phyloP scores from a whole-genome alignment of 2,888 invertebrate genomes.

The Abrostola triplasia region DNA sequence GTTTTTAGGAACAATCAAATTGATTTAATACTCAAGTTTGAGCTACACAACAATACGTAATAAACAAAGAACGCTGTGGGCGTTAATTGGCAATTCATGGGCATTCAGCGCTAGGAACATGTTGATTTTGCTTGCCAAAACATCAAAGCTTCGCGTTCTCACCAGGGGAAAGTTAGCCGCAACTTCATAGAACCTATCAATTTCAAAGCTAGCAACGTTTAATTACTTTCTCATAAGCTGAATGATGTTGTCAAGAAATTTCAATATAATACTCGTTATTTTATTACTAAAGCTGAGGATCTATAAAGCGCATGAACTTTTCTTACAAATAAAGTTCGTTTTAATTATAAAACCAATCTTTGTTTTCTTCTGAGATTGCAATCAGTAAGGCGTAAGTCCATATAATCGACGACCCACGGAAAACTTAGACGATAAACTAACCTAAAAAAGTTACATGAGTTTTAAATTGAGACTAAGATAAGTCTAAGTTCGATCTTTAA shows the following conservation, averaged over 20 bases:
- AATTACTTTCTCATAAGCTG: slow-evolving; percentile 27
- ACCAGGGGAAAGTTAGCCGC: slow-evolving; percentile 31
- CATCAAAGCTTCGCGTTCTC: slow-evolving; percentile 45
- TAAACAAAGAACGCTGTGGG: slow-evolving; percentile 41
- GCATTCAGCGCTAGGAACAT: slow-evolving; percentile 31
- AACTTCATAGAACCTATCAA: slow-evolving; percentile 50
- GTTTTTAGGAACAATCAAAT: slow-evolving; percentile 34
- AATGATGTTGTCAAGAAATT: slow-evolving; percentile 7
- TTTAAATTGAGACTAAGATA: no score
- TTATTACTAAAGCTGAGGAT: no score
- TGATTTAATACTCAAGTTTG: slow-evolving; percentile 32
- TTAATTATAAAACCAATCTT: no score
- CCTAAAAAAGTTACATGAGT: no score
- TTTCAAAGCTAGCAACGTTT: slow-evolving; percentile 41
- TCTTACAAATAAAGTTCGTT: no score
- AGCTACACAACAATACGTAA: slow-evolving; percentile 37
- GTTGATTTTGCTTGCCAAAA: slow-evolving; percentile 48
- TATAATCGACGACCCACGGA: no score
- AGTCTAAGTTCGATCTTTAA: no score
- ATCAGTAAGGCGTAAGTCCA: no score
- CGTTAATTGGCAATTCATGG: slow-evolving; percentile 54
- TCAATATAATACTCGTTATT: no score
- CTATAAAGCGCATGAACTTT: no score
- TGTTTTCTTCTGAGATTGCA: no score
- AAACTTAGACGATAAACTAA: no score